Evolutionary conservation across 2,888 invertebrate genomes (phyloP), one percentile per base, ranked within the genome.

Genomic region (Agrotis exclamationis): DNA sequence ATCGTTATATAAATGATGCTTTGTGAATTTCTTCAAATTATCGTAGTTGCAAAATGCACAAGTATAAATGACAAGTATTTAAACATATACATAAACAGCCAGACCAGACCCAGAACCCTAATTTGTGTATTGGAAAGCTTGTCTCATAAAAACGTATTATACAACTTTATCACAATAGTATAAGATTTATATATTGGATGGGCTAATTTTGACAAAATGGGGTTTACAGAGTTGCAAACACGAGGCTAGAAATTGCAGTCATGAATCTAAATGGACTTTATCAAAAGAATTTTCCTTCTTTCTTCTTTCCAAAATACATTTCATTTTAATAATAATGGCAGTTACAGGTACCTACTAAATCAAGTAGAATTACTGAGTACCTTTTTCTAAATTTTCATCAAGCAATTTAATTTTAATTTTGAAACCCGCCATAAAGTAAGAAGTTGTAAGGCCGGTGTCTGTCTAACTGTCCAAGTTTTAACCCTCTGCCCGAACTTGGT

Each of bases 391-490:
- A 4, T 44, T 22, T 63, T 18, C n/a, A 28, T 65, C 11, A 18
- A n/a, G 18, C 1, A 73, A n/a, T 28, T 59, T 14, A 18, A 59
- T 59, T 50, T 73, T 33, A 1, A 39, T 51, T 53, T 47, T 44
- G 53, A 39, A 53, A 57, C 47, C 58, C n/a, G 16, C 16, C 11
- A 9, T 13, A 39, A 39, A 64, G 57, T 20, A 16, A 47, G 20
- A 60, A 57, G 22, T 33, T 53, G 28, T 39, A 18, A 47, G 50
- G 50, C 22, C 47, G 22, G n/a, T 7, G 22, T 39, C 59, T 44
- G 60, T 76, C 51, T 22, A 51, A 53, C 71, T 64, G 78, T 76
- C 71, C 2, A 77, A 77, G 59, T 75, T 56, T 44, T 22, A 53
- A 63, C 24, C 24, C 24, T 58, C n/a, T 6, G n/a, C 20, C 60